Evolutionary conservation across 2,888 invertebrate genomes (phyloP), one percentile per base, ranked within the genome.

Genomic region (Pecten maximus): DNA sequence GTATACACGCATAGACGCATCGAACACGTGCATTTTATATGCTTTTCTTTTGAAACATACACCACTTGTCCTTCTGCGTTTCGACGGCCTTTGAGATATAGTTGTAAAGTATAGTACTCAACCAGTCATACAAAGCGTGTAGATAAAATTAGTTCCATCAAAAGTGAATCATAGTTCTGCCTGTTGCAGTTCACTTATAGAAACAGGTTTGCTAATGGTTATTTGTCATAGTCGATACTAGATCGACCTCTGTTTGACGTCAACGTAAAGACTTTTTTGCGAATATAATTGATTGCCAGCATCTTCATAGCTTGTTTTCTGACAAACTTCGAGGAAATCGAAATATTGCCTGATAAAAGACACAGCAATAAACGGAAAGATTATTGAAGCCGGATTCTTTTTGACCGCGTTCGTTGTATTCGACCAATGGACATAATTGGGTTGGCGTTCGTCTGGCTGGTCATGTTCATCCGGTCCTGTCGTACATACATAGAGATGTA

Each of bases 371-470:
- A 74, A 74, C 74, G 74, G 35, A 74, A 74, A 28, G 74, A 74
- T 74, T 74, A 74, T 74, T 74, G 74, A 74, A 74, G 74, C 28
- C 74, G 35, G 16, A 23, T 74, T 28, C 28, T 28, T 74, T 74
- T 35, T 74, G 74, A 28, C 74, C 74, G 35, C 28, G 28, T 35
- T 23, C 15, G 35, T 35, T 35, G 74, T 28, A 15, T 74, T 74
- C 74, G 28, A 74, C 74, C 19, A 74, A 35, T 74, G 74, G 74
- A 74, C 74, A 28, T 74, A 28, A 74, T 74, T 74, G 35, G 74
- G 74, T 74, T 74, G 74, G 74, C 35, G 28, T 74, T 74, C 74
- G 74, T 74, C 74, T 74, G 74, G 74, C 74, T 35, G 74, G 35
- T 35, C 28, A 28, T 35, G 74, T 74, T 35, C 28, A 23, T 74